Percentiles rank a stretch among this genome's conserved stretches.
Evolutionary conservation across 2,888 invertebrate species (phyloP).

Genomic region (Ophioninae sp.): DNA sequence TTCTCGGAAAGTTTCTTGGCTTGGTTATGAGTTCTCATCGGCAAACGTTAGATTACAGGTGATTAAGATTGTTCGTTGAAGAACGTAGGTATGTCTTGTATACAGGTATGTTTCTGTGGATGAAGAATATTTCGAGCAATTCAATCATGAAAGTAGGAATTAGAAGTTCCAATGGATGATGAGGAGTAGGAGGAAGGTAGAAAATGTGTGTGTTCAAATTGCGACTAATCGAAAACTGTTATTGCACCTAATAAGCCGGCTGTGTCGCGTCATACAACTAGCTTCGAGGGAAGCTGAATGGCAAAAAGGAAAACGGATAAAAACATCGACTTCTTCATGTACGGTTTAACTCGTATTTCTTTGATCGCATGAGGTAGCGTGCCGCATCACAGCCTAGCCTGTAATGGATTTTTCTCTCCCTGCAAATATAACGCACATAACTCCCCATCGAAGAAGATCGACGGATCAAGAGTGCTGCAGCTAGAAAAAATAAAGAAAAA

Average conservation of each 20-base stretch:
- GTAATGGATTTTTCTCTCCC: constrained; percentile 37
- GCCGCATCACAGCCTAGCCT: constrained; percentile 38
- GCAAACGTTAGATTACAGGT: background rate
- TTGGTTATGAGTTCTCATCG: background rate
- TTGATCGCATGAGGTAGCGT: constrained; percentile 36
- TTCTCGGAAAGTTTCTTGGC: background rate
- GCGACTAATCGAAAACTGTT: constrained; percentile 26
- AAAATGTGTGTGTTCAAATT: background rate
- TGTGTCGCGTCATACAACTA: background rate
- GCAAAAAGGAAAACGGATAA: constrained; percentile 19
- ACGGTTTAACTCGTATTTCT: constrained; percentile 21
- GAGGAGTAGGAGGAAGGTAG: background rate
- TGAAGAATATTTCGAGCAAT: background rate
- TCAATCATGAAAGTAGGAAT: background rate
- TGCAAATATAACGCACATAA: constrained; percentile 31
- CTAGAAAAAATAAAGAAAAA: constrained; percentile 3
- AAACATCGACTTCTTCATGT: constrained; percentile 28
- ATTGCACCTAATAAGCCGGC: constrained; percentile 37
- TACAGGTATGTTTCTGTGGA: background rate
- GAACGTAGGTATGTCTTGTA: background rate
- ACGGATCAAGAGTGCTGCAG: constrained; percentile 5
- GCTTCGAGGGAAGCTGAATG: constrained; percentile 1
- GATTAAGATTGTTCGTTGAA: background rate
- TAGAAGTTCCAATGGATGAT: background rate
- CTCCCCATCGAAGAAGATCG: constrained; percentile 6